Percentiles rank a stretch among this genome's conserved stretches.
Evolutionary conservation across 2,888 invertebrate species (phyloP).

Genomic region (Aquatica leii): DNA sequence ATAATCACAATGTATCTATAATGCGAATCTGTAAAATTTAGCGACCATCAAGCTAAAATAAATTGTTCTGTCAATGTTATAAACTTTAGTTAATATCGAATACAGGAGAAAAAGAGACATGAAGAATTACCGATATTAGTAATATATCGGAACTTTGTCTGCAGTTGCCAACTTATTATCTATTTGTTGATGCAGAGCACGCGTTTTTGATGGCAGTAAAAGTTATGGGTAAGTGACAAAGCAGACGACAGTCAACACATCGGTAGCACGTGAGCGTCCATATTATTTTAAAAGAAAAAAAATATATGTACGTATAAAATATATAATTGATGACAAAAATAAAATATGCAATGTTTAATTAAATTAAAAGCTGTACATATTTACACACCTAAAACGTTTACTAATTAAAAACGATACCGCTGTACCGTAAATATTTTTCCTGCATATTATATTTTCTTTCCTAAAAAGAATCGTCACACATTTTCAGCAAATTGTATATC

Average conservation of each 20-base stretch:
- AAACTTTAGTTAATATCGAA: slow-evolving; percentile 35
- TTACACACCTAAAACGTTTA: no score
- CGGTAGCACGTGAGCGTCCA: slow-evolving; percentile 47
- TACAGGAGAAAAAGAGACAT: slow-evolving; percentile 29
- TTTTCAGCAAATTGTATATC: slow-evolving; percentile 13
- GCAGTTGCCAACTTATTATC: slow-evolving; percentile 50
- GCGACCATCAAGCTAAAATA: slow-evolving; percentile 4
- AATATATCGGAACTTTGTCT: slow-evolving; percentile 46
- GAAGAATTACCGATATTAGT: slow-evolving; percentile 47
- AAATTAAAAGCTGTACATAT: no score
- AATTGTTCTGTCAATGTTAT: slow-evolving; percentile 26
- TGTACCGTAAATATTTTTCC: no score
- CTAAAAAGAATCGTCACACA: background rate
- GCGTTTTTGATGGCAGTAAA: slow-evolving; percentile 50
- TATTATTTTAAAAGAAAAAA: slow-evolving; percentile 26
- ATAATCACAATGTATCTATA: no score
- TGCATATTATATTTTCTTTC: no score
- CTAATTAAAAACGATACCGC: no score
- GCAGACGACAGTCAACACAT: slow-evolving; percentile 52
- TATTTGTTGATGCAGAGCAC: slow-evolving; percentile 52
- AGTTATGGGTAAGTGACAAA: slow-evolving; percentile 53
- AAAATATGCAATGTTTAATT: background rate
- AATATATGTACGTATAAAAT: no score
- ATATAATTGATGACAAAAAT: background rate
- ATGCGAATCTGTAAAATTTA: no score